Evolutionary conservation across 2,113 vertebrate genomes (phyloP).

Genomic region (Oreochromis spilurus): DNA sequence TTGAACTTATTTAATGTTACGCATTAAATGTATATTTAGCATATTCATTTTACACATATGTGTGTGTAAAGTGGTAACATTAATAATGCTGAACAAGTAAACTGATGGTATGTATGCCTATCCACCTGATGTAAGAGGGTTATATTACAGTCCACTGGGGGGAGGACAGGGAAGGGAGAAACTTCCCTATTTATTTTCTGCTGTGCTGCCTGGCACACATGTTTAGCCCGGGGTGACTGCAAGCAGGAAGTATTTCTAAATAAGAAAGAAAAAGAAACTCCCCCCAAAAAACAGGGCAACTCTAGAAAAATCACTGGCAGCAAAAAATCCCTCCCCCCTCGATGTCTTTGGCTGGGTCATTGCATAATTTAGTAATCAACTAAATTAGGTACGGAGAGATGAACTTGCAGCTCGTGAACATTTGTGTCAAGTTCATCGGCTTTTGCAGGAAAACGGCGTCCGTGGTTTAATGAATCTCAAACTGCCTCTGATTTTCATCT

Average conservation of each 20-base stretch:
- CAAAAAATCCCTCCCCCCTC: neutral
- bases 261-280: neutral
- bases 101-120: neutral
- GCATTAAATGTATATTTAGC: neutral
- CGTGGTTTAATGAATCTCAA: slow-evolving; percentile 46
- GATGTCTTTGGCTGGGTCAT: slow-evolving; percentile 64
- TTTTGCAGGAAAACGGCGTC: slow-evolving; percentile 33
- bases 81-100: neutral
- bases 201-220: slow-evolving; percentile 60
- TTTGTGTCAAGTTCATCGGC: slow-evolving; percentile 63
- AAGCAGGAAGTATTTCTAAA: slow-evolving; percentile 48
- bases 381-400: slow-evolving; percentile 62
- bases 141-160: slow-evolving; percentile 2
- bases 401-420: slow-evolving; percentile 62
- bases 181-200: slow-evolving; percentile 49
- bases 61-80: neutral
- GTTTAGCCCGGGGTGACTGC: slow-evolving; percentile 56
- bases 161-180: neutral
- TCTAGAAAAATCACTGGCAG: slow-evolving; percentile 57
- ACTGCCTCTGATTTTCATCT: slow-evolving; percentile 53
- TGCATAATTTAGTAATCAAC: slow-evolving; percentile 70
- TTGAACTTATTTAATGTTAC: slow-evolving; percentile 25
- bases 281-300: slow-evolving; percentile 32
- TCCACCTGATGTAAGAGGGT: slow-evolving; percentile 44
- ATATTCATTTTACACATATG: neutral